phyloP scores from a whole-genome alignment of 2,888 invertebrate species.

The Mesorhabditis spiculigera region DNA sequence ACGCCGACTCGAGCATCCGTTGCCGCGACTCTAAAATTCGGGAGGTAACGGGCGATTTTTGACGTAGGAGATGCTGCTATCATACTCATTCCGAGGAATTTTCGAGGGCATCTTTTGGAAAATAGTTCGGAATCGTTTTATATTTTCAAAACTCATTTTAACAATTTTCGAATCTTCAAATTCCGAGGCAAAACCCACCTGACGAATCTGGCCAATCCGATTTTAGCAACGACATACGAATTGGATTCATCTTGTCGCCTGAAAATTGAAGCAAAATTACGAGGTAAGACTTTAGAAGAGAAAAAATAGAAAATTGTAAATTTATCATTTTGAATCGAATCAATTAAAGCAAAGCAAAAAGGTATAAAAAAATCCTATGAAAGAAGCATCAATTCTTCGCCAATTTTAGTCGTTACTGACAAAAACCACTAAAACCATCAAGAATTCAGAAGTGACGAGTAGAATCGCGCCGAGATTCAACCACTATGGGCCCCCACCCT shows the following conservation, averaged over 20 bases:
- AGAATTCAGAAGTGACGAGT: neutral
- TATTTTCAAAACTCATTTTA: neutral
- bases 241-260: conserved; percentile 1
- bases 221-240: neutral
- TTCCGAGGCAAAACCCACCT: neutral
- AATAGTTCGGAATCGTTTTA: neutral
- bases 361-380: neutral
- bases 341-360: neutral
- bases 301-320: no score
- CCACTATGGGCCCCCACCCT: no score
- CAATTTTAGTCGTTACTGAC: neutral
- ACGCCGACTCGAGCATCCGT: conserved; percentile 34
- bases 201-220: conserved; percentile 6
- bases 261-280: neutral
- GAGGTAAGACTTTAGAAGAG: no score
- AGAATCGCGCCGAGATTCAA: neutral
- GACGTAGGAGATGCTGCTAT: no score
- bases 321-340: no score
- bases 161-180: neutral
- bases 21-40: conserved; percentile 30
- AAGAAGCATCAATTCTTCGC: neutral
- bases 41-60: neutral
- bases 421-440: neutral
- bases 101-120: no score
- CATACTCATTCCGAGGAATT: no score